Evolutionary conservation across 2,888 invertebrate species (phyloP).

Genomic region (Chloroclysta siterata): DNA sequence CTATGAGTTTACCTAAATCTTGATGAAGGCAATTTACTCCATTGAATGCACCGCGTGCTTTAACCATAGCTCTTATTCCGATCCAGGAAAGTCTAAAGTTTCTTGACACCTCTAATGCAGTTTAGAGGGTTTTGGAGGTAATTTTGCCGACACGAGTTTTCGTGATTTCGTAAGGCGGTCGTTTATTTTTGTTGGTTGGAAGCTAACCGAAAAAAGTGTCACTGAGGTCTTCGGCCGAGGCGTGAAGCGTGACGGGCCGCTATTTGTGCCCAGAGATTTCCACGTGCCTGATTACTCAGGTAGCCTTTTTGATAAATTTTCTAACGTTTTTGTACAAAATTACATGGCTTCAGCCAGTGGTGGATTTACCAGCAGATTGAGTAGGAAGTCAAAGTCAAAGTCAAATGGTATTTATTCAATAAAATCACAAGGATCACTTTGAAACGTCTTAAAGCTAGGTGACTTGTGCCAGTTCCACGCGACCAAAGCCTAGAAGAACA

Average conservation of each 20-base stretch:
- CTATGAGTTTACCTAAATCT: slow-evolving; percentile 62
- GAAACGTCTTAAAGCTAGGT: no score
- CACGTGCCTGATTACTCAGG: slow-evolving; percentile 25
- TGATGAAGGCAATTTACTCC: slow-evolving; percentile 67
- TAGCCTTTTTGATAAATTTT: slow-evolving; percentile 5
- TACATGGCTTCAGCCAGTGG: no score
- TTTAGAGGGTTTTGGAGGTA: slow-evolving; percentile 46
- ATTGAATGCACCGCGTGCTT: slow-evolving; percentile 38
- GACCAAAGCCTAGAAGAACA: no score
- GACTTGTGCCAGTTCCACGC: no score
- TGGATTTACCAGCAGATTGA: no score
- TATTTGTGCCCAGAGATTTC: slow-evolving; percentile 36
- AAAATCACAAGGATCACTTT: no score
- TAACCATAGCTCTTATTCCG: slow-evolving; percentile 36
- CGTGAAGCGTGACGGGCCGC: slow-evolving; percentile 57
- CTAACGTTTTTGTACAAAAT: background rate
- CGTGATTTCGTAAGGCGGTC: slow-evolving; percentile 69
- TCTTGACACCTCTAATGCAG: background rate
- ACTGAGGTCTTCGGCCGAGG: slow-evolving; percentile 60
- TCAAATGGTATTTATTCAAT: no score
- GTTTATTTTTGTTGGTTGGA: slow-evolving; percentile 60
- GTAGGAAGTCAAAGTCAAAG: no score
- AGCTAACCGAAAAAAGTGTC: slow-evolving; percentile 63
- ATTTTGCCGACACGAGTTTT: slow-evolving; percentile 75
- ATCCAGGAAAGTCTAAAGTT: slow-evolving; percentile 42